phyloP scores from a whole-genome alignment of 2,113 vertebrate species.

The Hippocampus abdominalis region DNA sequence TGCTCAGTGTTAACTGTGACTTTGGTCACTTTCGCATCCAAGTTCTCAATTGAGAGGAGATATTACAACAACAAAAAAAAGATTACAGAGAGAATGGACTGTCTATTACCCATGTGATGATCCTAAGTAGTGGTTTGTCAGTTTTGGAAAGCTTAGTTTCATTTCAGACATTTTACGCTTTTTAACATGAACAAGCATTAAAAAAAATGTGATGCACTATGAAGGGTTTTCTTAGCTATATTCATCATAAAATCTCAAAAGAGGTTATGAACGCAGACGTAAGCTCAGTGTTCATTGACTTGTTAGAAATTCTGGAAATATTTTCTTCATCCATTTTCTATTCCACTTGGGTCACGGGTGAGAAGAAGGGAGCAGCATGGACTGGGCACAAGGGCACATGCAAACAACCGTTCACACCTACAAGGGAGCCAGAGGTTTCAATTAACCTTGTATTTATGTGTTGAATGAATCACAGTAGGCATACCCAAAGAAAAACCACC shows the following conservation, averaged over 20 bases:
- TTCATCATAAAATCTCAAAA: no score
- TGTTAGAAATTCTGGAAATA: not conserved
- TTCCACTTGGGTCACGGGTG: not conserved
- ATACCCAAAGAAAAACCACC: no score
- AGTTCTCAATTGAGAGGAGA: not conserved
- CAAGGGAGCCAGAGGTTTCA: no score
- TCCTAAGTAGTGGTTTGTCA: not conserved
- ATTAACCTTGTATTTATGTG: no score
- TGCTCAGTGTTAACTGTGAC: slow-evolving; percentile 64
- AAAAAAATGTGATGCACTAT: no score
- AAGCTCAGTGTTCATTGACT: not conserved
- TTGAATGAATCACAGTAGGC: no score
- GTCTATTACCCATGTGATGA: not conserved
- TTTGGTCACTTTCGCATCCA: slow-evolving; percentile 42
- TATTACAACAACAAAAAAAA: not conserved
- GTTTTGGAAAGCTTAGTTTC: not conserved
- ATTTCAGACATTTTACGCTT: not conserved
- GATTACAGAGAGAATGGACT: not conserved
- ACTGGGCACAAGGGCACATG: not conserved
- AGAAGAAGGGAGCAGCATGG: not conserved
- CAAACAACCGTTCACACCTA: not conserved
- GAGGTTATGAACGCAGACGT: no score
- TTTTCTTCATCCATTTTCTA: not conserved
- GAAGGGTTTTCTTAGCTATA: no score
- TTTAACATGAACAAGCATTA: no score